These are phyloP conservation scores for Myiozetetes cayanensis DNA, from an alignment of 2,113 vertebrate genomes.

Conservation along the genomic window DNA sequence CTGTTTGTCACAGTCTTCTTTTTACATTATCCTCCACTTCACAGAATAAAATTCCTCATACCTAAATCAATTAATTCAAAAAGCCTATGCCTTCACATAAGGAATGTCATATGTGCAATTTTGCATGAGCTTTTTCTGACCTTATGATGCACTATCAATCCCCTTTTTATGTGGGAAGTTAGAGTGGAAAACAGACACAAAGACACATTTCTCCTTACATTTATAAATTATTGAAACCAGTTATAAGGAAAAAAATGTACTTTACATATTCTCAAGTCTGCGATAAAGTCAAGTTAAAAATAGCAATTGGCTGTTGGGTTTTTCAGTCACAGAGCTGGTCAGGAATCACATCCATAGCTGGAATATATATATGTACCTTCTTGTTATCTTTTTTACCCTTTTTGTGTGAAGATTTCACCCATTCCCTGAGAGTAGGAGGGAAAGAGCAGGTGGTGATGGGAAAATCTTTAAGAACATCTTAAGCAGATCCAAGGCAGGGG, in stretches of 20 bases:
- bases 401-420: not conserved
- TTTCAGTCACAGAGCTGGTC: not conserved
- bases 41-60: not conserved
- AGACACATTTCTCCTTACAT: not conserved
- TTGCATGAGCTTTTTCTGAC: not conserved
- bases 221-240: not conserved
- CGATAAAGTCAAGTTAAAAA: not conserved
- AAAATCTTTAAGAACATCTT: not conserved
- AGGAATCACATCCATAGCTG: not conserved
- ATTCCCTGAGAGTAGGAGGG: not conserved
- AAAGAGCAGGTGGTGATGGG: not conserved
- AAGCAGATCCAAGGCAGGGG: not conserved
- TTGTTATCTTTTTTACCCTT: not conserved
- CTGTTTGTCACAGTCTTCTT: not conserved
- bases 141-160: not conserved
- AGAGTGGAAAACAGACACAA: not conserved
- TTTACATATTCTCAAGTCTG: not conserved
- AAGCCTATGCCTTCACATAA: not conserved
- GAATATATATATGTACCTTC: not conserved
- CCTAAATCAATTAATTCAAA: not conserved
- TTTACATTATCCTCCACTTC: not conserved
- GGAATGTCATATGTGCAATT: not conserved
- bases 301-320: accelerated
- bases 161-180: not conserved
- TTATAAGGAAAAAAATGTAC: not conserved